phyloP scores from a whole-genome alignment of 2,113 vertebrate species.

The Coturnix japonica region DNA sequence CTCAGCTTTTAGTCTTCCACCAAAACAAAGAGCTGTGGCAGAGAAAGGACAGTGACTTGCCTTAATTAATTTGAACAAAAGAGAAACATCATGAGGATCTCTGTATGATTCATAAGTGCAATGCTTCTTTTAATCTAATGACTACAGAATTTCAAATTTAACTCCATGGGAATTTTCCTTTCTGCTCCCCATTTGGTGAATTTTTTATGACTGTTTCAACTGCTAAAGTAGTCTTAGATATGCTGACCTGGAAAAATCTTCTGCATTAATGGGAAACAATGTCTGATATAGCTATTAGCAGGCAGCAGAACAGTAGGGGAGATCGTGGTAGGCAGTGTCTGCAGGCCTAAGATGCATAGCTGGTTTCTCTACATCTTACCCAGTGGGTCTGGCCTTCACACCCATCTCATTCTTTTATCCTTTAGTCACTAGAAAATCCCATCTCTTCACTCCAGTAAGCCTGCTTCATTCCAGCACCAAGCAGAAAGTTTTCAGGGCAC shows the following conservation, averaged over 20 bases:
- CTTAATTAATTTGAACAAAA: neutral
- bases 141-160: neutral
- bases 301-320: neutral
- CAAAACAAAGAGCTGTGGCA: neutral
- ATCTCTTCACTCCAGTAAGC: neutral
- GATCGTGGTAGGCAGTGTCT: neutral
- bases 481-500: neutral
- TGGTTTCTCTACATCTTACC: neutral
- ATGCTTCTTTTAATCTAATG: neutral
- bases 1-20: neutral
- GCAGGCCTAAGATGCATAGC: fast-evolving
- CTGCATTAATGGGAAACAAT: neutral
- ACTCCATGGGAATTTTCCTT: neutral
- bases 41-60: neutral
- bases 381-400: neutral
- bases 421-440: neutral
- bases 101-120: neutral
- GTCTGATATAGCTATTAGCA: neutral
- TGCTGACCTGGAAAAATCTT: neutral
- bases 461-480: neutral
- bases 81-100: neutral
- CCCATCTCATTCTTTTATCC: fast-evolving
- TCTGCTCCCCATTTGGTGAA: neutral
- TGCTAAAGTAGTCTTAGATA: neutral
- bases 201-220: neutral